Conservation (phyloP, 2,888 invertebrate species). For the Rhagonycha lutea region DNA sequence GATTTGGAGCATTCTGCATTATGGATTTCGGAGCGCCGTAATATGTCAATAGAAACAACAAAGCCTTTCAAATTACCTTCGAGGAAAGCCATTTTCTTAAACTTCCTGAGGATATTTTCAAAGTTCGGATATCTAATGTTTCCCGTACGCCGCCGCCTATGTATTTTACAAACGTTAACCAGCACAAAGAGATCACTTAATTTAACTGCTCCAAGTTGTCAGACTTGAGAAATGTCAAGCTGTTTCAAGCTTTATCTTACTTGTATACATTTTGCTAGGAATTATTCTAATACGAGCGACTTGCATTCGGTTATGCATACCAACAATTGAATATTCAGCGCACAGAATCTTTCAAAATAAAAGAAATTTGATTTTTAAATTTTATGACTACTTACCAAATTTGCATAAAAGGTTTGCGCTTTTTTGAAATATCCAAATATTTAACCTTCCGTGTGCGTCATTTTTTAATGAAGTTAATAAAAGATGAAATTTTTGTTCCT, state of each 20-base stretch:
- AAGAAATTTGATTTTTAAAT: background rate
- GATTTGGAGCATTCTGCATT: background rate
- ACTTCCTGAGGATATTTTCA: slow-evolving; percentile 5
- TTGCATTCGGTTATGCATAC: background rate
- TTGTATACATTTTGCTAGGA: slow-evolving; percentile 14
- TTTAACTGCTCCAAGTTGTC: slow-evolving; percentile 21
- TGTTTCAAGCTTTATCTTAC: slow-evolving; percentile 21
- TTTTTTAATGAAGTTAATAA: background rate
- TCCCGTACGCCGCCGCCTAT: slow-evolving; percentile 6
- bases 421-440: background rate
- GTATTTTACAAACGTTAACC: slow-evolving; percentile 13
- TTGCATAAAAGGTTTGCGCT: background rate
- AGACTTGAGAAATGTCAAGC: slow-evolving; percentile 25
- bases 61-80: slow-evolving; percentile 1
- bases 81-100: slow-evolving; percentile 10
- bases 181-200: slow-evolving; percentile 20
- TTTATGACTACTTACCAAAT: background rate
- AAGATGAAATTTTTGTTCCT: background rate
- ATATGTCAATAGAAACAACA: background rate
- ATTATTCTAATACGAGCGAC: slow-evolving; percentile 16
- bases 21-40: background rate
- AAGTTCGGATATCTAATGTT: slow-evolving; percentile 16
- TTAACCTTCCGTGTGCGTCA: background rate
- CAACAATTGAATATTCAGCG: background rate
- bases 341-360: background rate